Evolutionary conservation across 2,113 vertebrate species (phyloP), one percentile per base, ranked within the genome.

Genomic region (Sciurus niger): DNA sequence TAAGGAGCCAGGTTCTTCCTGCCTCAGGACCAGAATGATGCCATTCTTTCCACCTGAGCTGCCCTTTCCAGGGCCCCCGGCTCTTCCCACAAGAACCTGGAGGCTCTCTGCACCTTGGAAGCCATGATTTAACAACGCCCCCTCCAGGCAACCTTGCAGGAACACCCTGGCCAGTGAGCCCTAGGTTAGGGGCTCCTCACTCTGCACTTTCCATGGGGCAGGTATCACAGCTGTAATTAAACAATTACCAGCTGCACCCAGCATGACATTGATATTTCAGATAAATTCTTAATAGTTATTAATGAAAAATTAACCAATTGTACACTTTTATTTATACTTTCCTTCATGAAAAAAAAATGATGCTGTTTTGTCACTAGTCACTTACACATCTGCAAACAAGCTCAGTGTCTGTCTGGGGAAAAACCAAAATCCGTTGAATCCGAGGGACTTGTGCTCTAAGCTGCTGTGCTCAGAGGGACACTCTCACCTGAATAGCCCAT

Each of bases 291-390:
- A 37, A 37, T 53, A 60, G 40, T n/a, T 55, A 86, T 51, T 77
- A 93, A 92, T 63, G 72, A 65, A 94, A 89, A 90, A 11, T 46
- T 55, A n/a, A 72, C 16, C 91, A 88, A 12, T 89, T 78, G 0
- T 34, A 17, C 51, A 2, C 74, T 70, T 87, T 58, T 28, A 65
- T 80, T 34, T 63, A 46, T 68, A 43, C 18, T 24, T 80, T 93
- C 80, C 34, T 86, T 85, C 8, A 28, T 77, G 34, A 94, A 91
- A 95, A 40, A 40, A 40, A 32, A 9, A 13, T 86, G 84, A 67
- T 70, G 60, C 60, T 80, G 55, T 11, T 68, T 79, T 93, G 18
- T 46, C 60, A 73, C 25, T 74, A 82, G 73, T 48, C 32, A 10
- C 8, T 82, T 51, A 51, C 8, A 78, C 76, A 43, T 65, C 48